Evolutionary conservation across 1,140 invertebrate species (phyloP), one percentile per base, ranked within the genome.

Genomic region (Paraescarpia echinospica): DNA sequence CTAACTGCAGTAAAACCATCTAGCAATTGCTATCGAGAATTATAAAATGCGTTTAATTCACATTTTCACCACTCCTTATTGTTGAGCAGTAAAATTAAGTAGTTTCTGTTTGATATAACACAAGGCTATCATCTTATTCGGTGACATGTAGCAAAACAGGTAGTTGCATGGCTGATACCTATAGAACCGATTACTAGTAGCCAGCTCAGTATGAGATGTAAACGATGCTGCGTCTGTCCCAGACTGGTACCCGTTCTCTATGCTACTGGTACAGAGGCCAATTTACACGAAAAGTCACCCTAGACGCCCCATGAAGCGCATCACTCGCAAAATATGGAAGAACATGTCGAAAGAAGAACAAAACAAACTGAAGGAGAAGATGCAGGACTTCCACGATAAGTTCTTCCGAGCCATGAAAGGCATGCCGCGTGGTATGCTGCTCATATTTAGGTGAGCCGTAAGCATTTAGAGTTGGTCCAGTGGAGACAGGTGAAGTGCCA

Each of bases 371-470:
- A 93, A 94, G 91, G 94, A 95, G 77, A 94, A 96, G 89, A 95
- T 96, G 48, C 94, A 95, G 33, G 94, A 94, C n/a, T 94, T 96
- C 35, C 96, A 96, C 93, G 95, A 96, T 35, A 93, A 96, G 27
- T 94, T 96, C 8, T 93, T 96, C n/a, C 92, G 94, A n/a, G 95
- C 96, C 89, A 95, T 96, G 94, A 95, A 95, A 94, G 93, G 94
- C 33, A 96, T 96, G 93, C 96, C 96, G 1, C 93, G 94, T 92
- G 94, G 95, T 93, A 94, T 97, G 34, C 94, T 96, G 93, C 95
- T 96, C 92, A 96, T 97, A 59, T 96, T 96, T 95, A 96, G 96
- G 96, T 97, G 96, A 91, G 91, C 8, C 59, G 4, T 4, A 12
- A 41, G 41, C 41, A 41, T 12, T 41, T 12, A 22, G 59, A 77